phyloP scores from a whole-genome alignment of 2,888 invertebrate species.

The Oscheius myriophilus region DNA sequence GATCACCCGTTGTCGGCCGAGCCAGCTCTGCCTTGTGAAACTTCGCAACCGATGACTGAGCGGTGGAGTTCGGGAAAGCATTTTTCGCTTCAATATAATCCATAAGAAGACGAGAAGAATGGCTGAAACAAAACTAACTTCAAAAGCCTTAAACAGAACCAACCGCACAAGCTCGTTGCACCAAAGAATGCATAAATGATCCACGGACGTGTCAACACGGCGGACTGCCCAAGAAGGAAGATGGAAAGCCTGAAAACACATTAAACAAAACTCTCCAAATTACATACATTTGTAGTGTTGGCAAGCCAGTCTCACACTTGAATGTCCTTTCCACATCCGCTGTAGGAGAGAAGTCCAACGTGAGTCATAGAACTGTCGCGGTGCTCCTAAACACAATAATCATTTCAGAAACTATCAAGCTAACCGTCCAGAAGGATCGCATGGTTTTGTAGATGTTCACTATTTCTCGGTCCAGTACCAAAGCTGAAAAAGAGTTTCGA shows the following conservation, averaged over 20 bases:
- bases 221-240: constrained; percentile 43
- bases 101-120: constrained; percentile 14
- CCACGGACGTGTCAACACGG: constrained; percentile 50
- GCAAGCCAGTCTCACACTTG: constrained; percentile 45
- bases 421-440: no score
- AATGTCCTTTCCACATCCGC: constrained; percentile 61
- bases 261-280: background rate
- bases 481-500: constrained; percentile 36
- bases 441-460: constrained; percentile 16
- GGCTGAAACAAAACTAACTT: constrained; percentile 3
- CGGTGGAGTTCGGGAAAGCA: no score
- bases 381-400: constrained; percentile 25
- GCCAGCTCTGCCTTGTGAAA: no score
- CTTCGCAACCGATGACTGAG: no score
- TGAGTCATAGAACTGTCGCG: constrained; percentile 26
- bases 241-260: constrained; percentile 13
- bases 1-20: no score
- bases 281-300: constrained; percentile 24
- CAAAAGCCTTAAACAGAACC: background rate
- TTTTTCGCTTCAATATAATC: background rate
- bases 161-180: constrained; percentile 69
- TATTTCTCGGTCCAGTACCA: constrained; percentile 30
- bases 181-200: constrained; percentile 70
- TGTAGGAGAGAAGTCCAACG: constrained; percentile 56
- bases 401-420: background rate